Conservation (phyloP, 2,113 vertebrate species). For the Prochilodus magdalenae region DNA sequence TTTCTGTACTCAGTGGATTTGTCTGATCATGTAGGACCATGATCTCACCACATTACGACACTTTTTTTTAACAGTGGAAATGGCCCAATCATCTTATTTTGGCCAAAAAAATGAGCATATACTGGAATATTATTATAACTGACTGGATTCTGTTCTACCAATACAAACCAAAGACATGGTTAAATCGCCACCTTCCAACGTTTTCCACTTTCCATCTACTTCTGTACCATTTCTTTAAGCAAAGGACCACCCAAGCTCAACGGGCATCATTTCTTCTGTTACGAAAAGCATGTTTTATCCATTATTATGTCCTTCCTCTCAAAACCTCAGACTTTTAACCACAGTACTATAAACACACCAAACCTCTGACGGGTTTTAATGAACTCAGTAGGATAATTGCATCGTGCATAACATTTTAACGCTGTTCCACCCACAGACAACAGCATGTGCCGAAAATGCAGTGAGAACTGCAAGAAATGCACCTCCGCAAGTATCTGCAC, state of each 20-base stretch:
- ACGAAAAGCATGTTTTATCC: background rate
- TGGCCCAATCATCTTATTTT: no score
- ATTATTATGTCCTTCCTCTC: background rate
- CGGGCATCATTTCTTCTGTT: background rate
- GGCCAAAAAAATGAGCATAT: no score
- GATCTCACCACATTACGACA: no score
- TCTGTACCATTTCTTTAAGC: background rate
- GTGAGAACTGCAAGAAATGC: conserved; percentile 92
- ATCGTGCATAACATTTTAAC: background rate
- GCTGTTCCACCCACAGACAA: conserved; percentile 78
- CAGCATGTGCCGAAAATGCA: conserved; percentile 90
- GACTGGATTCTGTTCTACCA: no score
- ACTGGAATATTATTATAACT: no score
- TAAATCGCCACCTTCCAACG: no score
- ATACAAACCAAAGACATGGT: no score
- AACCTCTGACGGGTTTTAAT: background rate
- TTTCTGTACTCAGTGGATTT: background rate
- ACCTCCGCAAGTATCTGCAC: conserved; percentile 85
- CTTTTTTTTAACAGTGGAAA: no score
- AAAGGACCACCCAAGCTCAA: background rate
- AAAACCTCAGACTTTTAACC: conserved; percentile 4
- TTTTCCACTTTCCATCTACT: background rate
- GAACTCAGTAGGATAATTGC: background rate
- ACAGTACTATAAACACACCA: background rate
- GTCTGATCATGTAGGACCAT: no score